A percentile compares a stretch with the other conserved stretches of the same genome.
Evolutionary conservation across 1,140 invertebrate species (phyloP).

Genomic region (Agrilus planipennis): DNA sequence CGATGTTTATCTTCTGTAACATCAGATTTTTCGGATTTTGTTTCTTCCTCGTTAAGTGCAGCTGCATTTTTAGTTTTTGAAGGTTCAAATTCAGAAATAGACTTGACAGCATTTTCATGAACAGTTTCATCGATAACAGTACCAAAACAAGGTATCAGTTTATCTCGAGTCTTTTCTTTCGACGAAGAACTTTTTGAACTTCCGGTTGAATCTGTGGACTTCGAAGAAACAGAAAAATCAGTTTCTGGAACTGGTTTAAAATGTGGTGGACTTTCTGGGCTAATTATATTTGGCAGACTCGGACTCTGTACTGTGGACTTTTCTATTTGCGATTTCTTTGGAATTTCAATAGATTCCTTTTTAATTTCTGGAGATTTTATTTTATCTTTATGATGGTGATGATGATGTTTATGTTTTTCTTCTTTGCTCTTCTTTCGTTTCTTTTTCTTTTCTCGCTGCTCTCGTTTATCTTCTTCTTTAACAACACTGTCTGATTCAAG

Average conservation of each 20-base stretch:
- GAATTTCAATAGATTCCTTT: constrained; percentile 9
- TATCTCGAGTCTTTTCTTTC: constrained; percentile 38
- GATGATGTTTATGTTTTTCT: constrained; percentile 56
- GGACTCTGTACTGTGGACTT: constrained; percentile 9
- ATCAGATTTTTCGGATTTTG: constrained; percentile 27
- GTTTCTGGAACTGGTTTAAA: constrained; percentile 31
- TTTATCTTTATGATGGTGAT: constrained; percentile 37
- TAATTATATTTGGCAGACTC: constrained; percentile 26
- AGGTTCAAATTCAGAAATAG: constrained; percentile 48
- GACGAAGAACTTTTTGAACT: constrained; percentile 41
- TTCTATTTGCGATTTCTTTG: not conserved
- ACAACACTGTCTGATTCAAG: constrained; percentile 29
- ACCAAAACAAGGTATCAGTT: constrained; percentile 58
- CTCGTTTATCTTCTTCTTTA: constrained; percentile 37
- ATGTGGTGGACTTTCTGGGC: constrained; percentile 23
- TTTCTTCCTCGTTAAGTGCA: constrained; percentile 25
- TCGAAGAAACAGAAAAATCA: constrained; percentile 32
- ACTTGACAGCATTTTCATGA: constrained; percentile 70
- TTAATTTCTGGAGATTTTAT: constrained; percentile 23
- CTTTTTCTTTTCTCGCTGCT: constrained; percentile 65
- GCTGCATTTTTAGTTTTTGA: constrained; percentile 32
- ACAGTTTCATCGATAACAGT: constrained; percentile 54
- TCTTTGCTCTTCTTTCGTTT: constrained; percentile 73
- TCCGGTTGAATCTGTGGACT: constrained; percentile 37
- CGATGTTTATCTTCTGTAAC: constrained; percentile 52